Base-by-base conservation (phyloP, 92 coral and sea anemone genomes). In the Metridium senile region DNA sequence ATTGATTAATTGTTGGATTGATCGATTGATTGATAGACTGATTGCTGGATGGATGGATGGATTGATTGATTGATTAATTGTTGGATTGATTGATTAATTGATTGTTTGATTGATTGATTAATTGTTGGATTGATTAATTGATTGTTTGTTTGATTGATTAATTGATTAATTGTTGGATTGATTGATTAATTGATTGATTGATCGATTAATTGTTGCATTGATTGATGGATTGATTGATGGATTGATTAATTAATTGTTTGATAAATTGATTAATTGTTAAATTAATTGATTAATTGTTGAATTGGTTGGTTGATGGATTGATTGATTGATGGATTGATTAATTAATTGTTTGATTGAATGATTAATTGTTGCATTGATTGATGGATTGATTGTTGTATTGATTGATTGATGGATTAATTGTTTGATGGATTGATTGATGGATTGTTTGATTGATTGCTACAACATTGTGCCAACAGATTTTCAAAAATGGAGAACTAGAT, bases 401-500 rank as follows among this genome's bases (percentile, higher is more conserved):
- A 2, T 53, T 53, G n/a, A 45, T 45, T 13, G 13, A 39, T 39
- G 6, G 6, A 13, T 39, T 39, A 4, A 39, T 39, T 39, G 49
- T 4, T 39, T 39, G 49, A 39, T 39, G 49, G 13, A 23, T 20
- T 20, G 16, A 2, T 53, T 53, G n/a, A 45, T 45, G 8, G 13
- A 39, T 39, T 39, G 6, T 6, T 39, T 39, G 6, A 39, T 39
- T 39, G 49, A 39, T 39, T 39, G 49, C n/a, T n/a, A n/a, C n/a
- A n/a, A n/a, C n/a, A 39, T 39, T 39, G 49, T 4, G 13, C 49
- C 13, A 4, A 6, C 31, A 75, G 71, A 62, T 66, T 32, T 75
- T 66, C 72, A 75, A 62, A 68, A 75, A 54, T 52, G 49, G 80
- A 69, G 89, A 79, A 61, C 85, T 77, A 23, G 85, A 83, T 35